Evolutionary conservation across 64 coral and sea anemone genomes (phyloP), one percentile per base, ranked within the genome.

Genomic region (Dendrophyllia cribrosa): DNA sequence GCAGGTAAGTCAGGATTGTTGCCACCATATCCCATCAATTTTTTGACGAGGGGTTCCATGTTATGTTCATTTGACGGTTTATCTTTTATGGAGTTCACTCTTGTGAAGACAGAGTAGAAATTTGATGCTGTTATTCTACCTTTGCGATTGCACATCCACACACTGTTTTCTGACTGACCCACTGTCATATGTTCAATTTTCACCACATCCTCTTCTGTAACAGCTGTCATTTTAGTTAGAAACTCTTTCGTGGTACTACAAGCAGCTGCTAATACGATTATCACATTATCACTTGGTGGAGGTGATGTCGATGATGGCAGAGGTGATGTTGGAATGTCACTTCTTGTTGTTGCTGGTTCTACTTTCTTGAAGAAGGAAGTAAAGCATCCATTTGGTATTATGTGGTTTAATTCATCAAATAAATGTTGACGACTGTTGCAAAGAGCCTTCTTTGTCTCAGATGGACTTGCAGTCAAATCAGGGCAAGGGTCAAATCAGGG

Each of bases 71-170:
- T 74, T 1, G 86, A 59, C 25, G 11, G 83, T 5, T 87, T 70
- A 70, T 17, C 67, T 51, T 82, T 82, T 8, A 60, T 34, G 43
- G 21, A 59, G 22, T 62, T 82, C 19, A 69, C 82, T 66, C 49
- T 86, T 43, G 82, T 86, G 47, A 67, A 86, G 44, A 67, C 82
- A 67, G 23, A 48, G 49, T 86, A 86, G 34, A 86, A 86, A 34
- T 67, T 86, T 47, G 45, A 86, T 47, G 82, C 82, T 67, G 82
- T 86, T 9, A 69, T 86, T 69, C 82, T 62, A 17, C 61, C 82
- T 69, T 44, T 67, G 66, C 82, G 9, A 5, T 86, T 26, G 45
- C 19, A 68, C 9, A 47, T 22, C 82, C 82, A 86, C 16, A 7
- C 47, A 19, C 17, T 16, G 48, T 86, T 70, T 14, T 65, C 62